Conservation (phyloP, 2,797 vertebrate species). For the Pseudocheirus occidentalis region DNA sequence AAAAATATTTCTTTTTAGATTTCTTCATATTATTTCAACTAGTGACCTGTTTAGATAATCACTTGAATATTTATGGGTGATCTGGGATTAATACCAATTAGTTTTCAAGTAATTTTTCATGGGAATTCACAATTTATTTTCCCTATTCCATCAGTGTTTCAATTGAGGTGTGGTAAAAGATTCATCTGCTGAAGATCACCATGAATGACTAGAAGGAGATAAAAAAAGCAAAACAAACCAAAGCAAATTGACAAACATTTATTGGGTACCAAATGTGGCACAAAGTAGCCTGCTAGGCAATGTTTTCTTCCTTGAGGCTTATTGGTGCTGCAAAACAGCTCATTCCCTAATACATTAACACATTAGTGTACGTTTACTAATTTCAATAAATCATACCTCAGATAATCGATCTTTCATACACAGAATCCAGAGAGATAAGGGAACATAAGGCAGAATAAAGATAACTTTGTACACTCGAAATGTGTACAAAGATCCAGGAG, state of each 20-base stretch:
- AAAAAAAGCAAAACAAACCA: not conserved
- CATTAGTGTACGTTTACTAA: not conserved
- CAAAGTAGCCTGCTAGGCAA: not conserved
- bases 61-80: not conserved
- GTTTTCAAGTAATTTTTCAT: not conserved
- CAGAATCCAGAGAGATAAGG: not conserved
- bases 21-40: not conserved
- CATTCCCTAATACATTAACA: not conserved
- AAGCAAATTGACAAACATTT: not conserved
- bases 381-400: not conserved
- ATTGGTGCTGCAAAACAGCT: not conserved
- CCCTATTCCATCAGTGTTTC: not conserved
- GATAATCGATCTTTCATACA: not conserved
- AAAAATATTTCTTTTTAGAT: not conserved
- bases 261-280: not conserved
- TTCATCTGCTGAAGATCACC: not conserved
- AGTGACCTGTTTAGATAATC: not conserved
- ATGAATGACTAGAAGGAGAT: not conserved
- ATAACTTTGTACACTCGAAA: not conserved
- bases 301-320: not conserved
- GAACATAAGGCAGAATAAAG: not conserved
- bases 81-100: not conserved
- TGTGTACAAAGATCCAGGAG: too few species aligned
- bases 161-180: not conserved
- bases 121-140: not conserved